Conservation (phyloP, 2,797 vertebrate species). For the Etheostoma nigrum region DNA sequence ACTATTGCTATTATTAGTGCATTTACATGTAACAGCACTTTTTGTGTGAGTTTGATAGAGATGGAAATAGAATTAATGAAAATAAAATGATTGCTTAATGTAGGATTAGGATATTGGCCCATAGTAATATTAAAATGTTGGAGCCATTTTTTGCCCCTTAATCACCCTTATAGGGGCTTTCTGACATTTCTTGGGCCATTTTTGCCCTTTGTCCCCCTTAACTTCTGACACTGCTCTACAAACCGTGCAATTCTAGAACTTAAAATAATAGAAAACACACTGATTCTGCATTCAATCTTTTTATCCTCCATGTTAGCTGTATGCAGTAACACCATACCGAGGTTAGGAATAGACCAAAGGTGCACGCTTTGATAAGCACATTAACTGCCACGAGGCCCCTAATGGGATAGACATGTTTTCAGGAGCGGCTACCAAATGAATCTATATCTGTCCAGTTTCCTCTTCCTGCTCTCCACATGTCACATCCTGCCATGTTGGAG, state of each 20-base stretch:
- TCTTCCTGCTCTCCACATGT: slow-evolving; percentile 77
- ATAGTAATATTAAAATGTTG: too few relatives aligned
- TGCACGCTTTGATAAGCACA: slow-evolving; percentile 69
- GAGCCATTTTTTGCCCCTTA: too few relatives aligned
- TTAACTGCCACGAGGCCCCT: slow-evolving; percentile 54
- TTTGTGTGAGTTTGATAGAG: too few relatives aligned
- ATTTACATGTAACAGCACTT: too few relatives aligned
- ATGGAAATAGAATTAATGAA: too few relatives aligned
- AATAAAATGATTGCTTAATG: too few relatives aligned
- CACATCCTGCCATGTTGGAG: slow-evolving; percentile 78
- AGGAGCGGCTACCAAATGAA: slow-evolving; percentile 60
- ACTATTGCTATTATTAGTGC: too few relatives aligned
- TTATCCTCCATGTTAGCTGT: background rate
- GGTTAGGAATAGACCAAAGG: slow-evolving; percentile 44
- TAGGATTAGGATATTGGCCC: too few relatives aligned
- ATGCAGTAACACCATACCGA: background rate
- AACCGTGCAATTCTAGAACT: slow-evolving; percentile 10
- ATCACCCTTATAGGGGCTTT: too few relatives aligned
- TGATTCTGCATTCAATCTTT: slow-evolving; percentile 1
- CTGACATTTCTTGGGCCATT: too few relatives aligned
- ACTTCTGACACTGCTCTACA: background rate
- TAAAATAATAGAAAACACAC: slow-evolving; percentile 48
- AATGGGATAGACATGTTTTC: slow-evolving; percentile 72
- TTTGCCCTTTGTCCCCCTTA: too few relatives aligned
- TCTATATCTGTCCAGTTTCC: slow-evolving; percentile 82